These are phyloP conservation scores for Thecophora atra DNA, from an alignment of 2,888 invertebrate species.

Conservation along the genomic window DNA sequence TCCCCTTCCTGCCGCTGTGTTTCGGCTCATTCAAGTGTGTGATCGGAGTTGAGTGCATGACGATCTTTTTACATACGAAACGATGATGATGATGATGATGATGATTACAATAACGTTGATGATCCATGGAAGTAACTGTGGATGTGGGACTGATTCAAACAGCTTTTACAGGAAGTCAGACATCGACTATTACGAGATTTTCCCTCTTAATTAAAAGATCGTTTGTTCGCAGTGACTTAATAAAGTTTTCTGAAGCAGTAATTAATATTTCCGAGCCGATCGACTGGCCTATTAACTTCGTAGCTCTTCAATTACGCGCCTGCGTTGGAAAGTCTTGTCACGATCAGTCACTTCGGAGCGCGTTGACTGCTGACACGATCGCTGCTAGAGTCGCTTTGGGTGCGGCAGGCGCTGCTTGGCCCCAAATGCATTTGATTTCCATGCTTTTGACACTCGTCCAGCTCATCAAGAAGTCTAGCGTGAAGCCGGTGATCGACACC, in stretches of 20 bases:
- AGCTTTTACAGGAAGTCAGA: slow-evolving; percentile 15
- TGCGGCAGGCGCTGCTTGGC: slow-evolving; percentile 20
- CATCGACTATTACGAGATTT: slow-evolving; percentile 7
- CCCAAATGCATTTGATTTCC: slow-evolving; percentile 21
- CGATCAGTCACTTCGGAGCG: slow-evolving; percentile 17
- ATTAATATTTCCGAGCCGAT: slow-evolving; percentile 29
- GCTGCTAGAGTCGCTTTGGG: slow-evolving; percentile 10
- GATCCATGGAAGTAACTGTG: slow-evolving; percentile 3
- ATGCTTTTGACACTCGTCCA: slow-evolving; percentile 18
- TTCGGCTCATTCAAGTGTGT: neutral
- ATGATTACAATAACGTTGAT: neutral
- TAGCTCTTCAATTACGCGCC: neutral
- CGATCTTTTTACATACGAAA: slow-evolving; percentile 5
- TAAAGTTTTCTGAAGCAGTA: slow-evolving; percentile 6
- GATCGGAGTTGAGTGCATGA: slow-evolving; percentile 2
- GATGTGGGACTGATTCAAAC: neutral
- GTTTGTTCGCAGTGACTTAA: slow-evolving; percentile 16
- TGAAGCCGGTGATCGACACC: slow-evolving; percentile 24
- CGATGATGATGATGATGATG: slow-evolving; percentile 8
- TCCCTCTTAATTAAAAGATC: slow-evolving; percentile 33
- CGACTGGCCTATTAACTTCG: neutral
- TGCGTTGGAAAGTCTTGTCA: slow-evolving; percentile 30
- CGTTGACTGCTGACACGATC: neutral
- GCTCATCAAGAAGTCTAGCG: neutral
- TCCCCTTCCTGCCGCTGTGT: neutral